Conservation (phyloP, 2,888 invertebrate genomes). For the Lithophane semibrunnea region DNA sequence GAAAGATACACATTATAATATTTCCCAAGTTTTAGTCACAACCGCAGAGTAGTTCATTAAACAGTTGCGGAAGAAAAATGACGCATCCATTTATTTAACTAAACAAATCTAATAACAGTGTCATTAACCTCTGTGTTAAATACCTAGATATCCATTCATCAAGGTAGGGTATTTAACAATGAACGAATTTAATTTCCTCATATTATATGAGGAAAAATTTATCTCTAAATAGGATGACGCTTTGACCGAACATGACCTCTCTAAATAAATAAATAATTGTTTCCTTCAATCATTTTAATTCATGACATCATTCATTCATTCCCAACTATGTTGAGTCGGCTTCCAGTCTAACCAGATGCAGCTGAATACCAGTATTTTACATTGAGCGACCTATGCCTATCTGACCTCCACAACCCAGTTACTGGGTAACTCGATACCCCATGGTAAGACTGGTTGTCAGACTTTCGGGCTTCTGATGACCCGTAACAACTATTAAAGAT, state of each 20-base stretch:
- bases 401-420: no score
- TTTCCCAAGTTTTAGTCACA: slow-evolving; percentile 5
- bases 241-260: slow-evolving; percentile 33
- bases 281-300: not conserved
- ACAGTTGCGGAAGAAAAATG: slow-evolving; percentile 20
- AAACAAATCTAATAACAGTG: slow-evolving; percentile 43
- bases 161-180: slow-evolving; percentile 36
- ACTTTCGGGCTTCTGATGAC: no score
- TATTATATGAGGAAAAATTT: not conserved
- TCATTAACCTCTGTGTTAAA: slow-evolving; percentile 36
- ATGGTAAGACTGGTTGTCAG: no score
- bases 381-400: no score
- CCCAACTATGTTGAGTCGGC: no score
- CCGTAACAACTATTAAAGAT: no score
- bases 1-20: no score
- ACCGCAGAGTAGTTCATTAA: not conserved
- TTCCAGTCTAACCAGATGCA: no score
- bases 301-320: no score
- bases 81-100: slow-evolving; percentile 12
- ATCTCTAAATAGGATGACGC: slow-evolving; percentile 11
- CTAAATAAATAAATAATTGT: not conserved
- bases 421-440: no score
- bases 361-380: no score
- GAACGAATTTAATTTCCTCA: slow-evolving; percentile 22
- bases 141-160: slow-evolving; percentile 6